phyloP scores from a whole-genome alignment of 2,797 vertebrate species.

The Selene dorsalis region DNA sequence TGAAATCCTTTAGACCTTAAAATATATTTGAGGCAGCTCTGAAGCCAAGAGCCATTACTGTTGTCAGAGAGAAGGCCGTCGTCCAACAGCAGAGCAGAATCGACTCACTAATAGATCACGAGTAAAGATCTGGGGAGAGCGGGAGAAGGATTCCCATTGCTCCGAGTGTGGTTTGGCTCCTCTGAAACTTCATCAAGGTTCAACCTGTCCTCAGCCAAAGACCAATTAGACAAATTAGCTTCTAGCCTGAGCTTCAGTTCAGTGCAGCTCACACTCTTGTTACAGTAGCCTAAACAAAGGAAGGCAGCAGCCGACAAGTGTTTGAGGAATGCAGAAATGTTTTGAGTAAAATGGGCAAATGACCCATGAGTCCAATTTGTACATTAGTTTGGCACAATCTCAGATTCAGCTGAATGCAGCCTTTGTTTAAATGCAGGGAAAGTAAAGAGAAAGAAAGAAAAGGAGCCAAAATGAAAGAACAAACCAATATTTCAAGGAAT shows the following conservation, averaged over 20 bases:
- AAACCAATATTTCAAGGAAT: slow-evolving; percentile 20
- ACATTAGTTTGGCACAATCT: slow-evolving; percentile 49
- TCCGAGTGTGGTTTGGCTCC: slow-evolving; percentile 55
- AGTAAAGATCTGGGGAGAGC: slow-evolving; percentile 39
- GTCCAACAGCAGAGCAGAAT: slow-evolving; percentile 60
- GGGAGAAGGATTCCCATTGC: slow-evolving; percentile 33
- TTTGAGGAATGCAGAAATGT: slow-evolving; percentile 43
- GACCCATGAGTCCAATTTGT: slow-evolving; percentile 56
- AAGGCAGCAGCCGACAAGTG: slow-evolving; percentile 35
- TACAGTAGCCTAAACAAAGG: slow-evolving; percentile 51
- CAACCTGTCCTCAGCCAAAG: slow-evolving; percentile 53
- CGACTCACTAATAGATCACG: slow-evolving; percentile 58
- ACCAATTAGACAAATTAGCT: slow-evolving; percentile 59
- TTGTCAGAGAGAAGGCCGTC: slow-evolving; percentile 56
- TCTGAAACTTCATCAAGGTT: slow-evolving; percentile 58
- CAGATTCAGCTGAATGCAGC: slow-evolving; percentile 53
- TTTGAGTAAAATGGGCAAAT: slow-evolving; percentile 45
- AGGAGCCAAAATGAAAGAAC: slow-evolving; percentile 29
- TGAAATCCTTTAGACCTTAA: slow-evolving; percentile 63
- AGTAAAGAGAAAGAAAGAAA: slow-evolving; percentile 14
- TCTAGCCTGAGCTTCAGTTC: slow-evolving; percentile 26
- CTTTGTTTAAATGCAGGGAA: slow-evolving; percentile 50
- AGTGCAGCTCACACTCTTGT: slow-evolving; percentile 32
- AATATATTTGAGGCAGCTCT: slow-evolving; percentile 57
- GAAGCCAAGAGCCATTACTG: slow-evolving; percentile 65